phyloP scores from a whole-genome alignment of 2,113 vertebrate genomes.

The Nanger granti region DNA sequence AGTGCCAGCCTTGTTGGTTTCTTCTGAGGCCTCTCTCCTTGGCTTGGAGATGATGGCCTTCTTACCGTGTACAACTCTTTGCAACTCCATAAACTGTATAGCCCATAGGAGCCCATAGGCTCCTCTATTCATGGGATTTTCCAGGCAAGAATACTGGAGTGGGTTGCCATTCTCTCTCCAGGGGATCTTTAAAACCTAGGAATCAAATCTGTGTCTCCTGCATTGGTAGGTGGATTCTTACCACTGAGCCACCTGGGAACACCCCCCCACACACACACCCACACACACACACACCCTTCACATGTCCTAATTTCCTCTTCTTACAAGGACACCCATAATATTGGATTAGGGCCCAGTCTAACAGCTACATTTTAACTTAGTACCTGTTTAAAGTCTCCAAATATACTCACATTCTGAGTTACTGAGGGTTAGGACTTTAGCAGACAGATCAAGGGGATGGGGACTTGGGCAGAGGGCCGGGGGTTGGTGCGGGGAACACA shows the following conservation, averaged over 20 bases:
- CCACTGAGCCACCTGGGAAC: not conserved
- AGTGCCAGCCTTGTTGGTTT: not conserved
- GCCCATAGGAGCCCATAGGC: not conserved
- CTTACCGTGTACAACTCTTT: not conserved
- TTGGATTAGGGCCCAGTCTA: not conserved
- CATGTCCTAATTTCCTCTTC: not conserved
- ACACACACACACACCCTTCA: not conserved
- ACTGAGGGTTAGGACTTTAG: not conserved
- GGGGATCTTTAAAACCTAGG: not conserved
- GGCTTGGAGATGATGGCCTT: not conserved
- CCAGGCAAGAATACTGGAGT: not conserved
- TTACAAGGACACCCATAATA: not conserved
- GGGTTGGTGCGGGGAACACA: not conserved
- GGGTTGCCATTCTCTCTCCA: not conserved
- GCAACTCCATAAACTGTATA: not conserved
- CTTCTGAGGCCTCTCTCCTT: not conserved
- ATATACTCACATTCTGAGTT: not conserved
- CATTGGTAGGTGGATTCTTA: not conserved
- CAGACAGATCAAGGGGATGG: not conserved
- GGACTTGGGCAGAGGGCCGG: fast-evolving
- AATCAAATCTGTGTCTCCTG: not conserved
- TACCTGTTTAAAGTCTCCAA: not conserved
- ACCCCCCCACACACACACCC: not conserved
- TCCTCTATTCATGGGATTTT: not conserved
- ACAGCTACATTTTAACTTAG: not conserved